phyloP scores from a whole-genome alignment of 2,113 vertebrate genomes.

The Hucho hucho region DNA sequence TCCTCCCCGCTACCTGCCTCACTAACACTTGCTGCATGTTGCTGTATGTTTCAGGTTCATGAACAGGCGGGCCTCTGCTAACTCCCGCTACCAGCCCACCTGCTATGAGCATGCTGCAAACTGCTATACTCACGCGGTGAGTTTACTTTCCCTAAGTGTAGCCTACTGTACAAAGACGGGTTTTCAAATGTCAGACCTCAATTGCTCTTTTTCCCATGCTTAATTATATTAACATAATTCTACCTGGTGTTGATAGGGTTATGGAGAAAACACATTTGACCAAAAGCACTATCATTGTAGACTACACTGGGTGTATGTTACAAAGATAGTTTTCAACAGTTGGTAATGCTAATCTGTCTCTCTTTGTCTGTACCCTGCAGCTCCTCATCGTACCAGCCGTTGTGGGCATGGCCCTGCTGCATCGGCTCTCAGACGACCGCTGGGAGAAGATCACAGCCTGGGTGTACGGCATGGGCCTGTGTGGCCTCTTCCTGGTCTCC shows the following conservation, averaged over 20 bases:
- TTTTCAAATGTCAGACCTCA: background rate
- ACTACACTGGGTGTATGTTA: background rate
- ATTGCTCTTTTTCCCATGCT: no score
- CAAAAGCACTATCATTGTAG: background rate
- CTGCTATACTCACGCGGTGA: conserved; percentile 97
- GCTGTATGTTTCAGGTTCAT: conserved; percentile 85
- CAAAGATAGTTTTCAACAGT: background rate
- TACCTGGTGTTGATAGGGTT: no score
- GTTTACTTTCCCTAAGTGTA: conserved; percentile 35
- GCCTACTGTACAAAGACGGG: no score
- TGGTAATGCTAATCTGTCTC: background rate
- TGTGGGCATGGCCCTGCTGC: conserved; percentile 87
- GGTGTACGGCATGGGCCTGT: conserved; percentile 94
- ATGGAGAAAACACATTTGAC: background rate
- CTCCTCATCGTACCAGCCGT: conserved; percentile 88
- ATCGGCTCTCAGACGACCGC: conserved; percentile 85
- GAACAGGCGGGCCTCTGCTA: conserved; percentile 92
- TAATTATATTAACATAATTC: no score
- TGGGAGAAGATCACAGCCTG: conserved; percentile 94
- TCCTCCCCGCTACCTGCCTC: background rate
- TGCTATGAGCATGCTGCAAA: conserved; percentile 97
- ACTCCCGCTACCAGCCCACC: conserved; percentile 97
- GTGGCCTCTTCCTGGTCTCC: conserved; percentile 92
- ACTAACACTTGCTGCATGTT: conserved; percentile 3
- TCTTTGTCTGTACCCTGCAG: conserved; percentile 31